phyloP scores from a whole-genome alignment of 2,113 vertebrate genomes.

The Lepisosteus osseus region DNA sequence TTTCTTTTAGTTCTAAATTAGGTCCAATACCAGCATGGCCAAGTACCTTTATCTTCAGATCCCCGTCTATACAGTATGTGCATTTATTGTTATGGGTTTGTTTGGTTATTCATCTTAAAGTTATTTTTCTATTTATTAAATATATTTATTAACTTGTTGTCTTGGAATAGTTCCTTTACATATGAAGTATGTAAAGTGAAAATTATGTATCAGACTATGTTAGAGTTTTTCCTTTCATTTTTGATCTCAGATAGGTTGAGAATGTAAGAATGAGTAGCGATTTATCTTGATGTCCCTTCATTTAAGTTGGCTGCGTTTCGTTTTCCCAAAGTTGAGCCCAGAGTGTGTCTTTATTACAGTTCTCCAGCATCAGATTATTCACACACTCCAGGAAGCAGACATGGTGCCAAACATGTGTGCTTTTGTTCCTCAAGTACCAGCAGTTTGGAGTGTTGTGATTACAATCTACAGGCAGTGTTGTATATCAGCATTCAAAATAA shows the following conservation, averaged over 20 bases:
- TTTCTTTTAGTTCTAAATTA: conserved; percentile 25
- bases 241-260: background rate
- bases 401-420: conserved; percentile 47
- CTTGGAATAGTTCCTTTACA: background rate
- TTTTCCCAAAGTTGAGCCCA: conserved; percentile 27
- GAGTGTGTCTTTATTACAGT: conserved; percentile 52
- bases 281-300: conserved; percentile 37
- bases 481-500: conserved; percentile 39
- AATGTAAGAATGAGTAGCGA: background rate
- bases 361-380: conserved; percentile 37
- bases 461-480: conserved; percentile 41
- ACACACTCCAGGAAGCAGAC: conserved; percentile 1
- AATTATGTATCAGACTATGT: background rate
- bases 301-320: conserved; percentile 24
- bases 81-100: background rate
- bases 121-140: background rate
- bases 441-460: conserved; percentile 40
- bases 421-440: conserved; percentile 48
- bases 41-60: conserved; percentile 32
- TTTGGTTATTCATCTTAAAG: background rate
- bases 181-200: background rate
- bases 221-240: too few relatives aligned
- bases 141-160: background rate
- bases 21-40: conserved; percentile 36
- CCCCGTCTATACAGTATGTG: conserved; percentile 26